Evolutionary conservation across 1,140 invertebrate species (phyloP).

Genomic region (Meloidogyne hapla): DNA sequence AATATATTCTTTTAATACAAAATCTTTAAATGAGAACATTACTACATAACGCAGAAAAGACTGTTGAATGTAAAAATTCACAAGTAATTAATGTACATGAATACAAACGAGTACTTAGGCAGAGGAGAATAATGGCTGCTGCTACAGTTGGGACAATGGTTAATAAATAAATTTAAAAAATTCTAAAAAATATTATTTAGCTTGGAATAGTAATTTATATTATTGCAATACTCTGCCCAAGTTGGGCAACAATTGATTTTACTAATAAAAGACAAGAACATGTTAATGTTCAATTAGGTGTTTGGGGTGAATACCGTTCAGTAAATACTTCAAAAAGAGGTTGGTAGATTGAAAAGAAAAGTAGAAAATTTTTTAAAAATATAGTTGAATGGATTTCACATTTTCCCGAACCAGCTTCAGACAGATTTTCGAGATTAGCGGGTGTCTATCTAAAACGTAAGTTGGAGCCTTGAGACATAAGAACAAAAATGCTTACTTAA

Average conservation of each 20-base stretch:
- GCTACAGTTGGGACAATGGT: constrained; percentile 45
- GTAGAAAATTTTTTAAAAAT: not conserved
- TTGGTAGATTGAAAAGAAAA: not conserved
- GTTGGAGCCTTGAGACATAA: not conserved
- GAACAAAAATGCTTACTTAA: too few relatives aligned
- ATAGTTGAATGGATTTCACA: constrained; percentile 58
- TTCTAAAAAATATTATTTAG: constrained; percentile 23
- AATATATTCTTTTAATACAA: too few relatives aligned
- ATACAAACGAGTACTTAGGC: constrained; percentile 51
- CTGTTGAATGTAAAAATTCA: constrained; percentile 51
- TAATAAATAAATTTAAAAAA: constrained; percentile 3
- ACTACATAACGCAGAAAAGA: constrained; percentile 27
- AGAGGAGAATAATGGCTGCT: constrained; percentile 49
- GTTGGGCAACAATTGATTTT: constrained; percentile 57
- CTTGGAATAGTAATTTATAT: constrained; percentile 40
- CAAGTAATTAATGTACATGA: constrained; percentile 52
- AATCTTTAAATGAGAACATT: not conserved
- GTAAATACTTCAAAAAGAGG: constrained; percentile 42
- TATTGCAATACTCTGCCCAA: constrained; percentile 45
- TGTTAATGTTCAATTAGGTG: constrained; percentile 55
- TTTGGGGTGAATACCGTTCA: constrained; percentile 59
- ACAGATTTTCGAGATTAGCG: constrained; percentile 48
- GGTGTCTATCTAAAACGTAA: constrained; percentile 56
- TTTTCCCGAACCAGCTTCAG: constrained; percentile 51
- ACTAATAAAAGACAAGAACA: constrained; percentile 49